phyloP scores from a whole-genome alignment of 2,888 invertebrate species.

The Scaptodrosophila latifasciaeformis region DNA sequence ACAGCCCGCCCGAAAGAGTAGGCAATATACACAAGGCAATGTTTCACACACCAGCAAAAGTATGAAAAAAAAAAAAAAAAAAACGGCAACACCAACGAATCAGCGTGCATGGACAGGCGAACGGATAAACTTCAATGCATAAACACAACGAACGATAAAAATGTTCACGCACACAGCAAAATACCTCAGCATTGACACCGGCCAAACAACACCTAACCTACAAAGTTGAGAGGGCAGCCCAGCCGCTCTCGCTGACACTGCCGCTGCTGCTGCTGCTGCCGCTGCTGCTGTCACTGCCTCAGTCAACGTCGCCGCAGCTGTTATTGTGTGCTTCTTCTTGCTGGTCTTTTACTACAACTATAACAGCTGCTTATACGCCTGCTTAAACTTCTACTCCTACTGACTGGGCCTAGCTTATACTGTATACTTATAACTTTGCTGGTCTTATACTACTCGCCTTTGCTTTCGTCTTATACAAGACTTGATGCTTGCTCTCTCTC shows the following conservation, averaged over 20 bases:
- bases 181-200: slow-evolving; percentile 7
- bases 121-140: slow-evolving; percentile 49
- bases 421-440: too few species aligned
- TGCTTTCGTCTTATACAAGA: too few species aligned
- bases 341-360: neutral
- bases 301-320: neutral
- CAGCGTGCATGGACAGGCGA: slow-evolving; percentile 44
- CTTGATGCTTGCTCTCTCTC: too few species aligned
- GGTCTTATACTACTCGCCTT: too few species aligned
- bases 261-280: slow-evolving; percentile 37
- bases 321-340: slow-evolving; percentile 12
- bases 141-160: slow-evolving; percentile 41
- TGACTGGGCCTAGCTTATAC: too few species aligned
- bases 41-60: neutral
- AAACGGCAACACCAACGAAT: slow-evolving; percentile 49
- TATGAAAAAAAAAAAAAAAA: too few species aligned
- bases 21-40: too few species aligned
- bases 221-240: too few species aligned
- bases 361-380: too few species aligned
- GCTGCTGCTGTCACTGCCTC: slow-evolving; percentile 33
- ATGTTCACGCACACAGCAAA: slow-evolving; percentile 23
- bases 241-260: slow-evolving; percentile 5
- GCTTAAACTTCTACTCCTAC: too few species aligned
- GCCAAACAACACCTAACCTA: slow-evolving; percentile 16
- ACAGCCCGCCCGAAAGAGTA: too few species aligned